Base-by-base conservation (phyloP, 2,888 invertebrate species). In the Archaeoteleia sp. region DNA sequence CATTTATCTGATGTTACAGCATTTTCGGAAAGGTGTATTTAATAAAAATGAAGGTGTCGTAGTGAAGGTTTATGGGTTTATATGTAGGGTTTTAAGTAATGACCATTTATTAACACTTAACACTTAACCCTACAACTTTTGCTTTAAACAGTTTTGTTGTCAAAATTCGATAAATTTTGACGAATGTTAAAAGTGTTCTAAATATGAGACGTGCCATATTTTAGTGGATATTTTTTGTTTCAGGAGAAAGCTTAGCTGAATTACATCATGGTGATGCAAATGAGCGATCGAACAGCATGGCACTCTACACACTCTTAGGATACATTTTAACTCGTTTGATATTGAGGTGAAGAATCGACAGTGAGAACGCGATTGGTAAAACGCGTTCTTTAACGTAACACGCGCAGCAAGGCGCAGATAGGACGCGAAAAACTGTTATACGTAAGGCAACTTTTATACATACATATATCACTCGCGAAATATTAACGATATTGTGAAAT, bases 201-300 rank as follows among this genome's bases (percentile, higher is more conserved):
- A 20, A 20, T n/a, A 23, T 25, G 5, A 5, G 20, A 15, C 14
- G 9, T 15, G 8, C 25, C 29, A 48, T 49, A 29, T 60, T 43
- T 60, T 17, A 67, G 58, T 60, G 32, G 13, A 35, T 54, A 37
- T 65, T 67, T 74, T 78, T 78, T 84, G 82, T 86, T 86, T 76
- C 84, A 89, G 89, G 88, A 86, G 89, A 89, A 86, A 89, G 89
- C 84, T 88, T 89, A 85, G 89, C 89, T 42, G 89, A 89, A 82
- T 79, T 89, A 73, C 89, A 89, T 82, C 88, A 88, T 71, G 87
- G 86, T 29, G 77, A 79, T 45, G 84, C 77, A 6, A 76, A 74
- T 29, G 67, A 70, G 37, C 62, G 55, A 67, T 55, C 65, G 39
- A 67, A 72, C 39, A 53, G 60, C 29, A 39, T 69, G 51, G 54